Evolutionary conservation across 1,140 invertebrate genomes (phyloP).

Genomic region (Apis florea): DNA sequence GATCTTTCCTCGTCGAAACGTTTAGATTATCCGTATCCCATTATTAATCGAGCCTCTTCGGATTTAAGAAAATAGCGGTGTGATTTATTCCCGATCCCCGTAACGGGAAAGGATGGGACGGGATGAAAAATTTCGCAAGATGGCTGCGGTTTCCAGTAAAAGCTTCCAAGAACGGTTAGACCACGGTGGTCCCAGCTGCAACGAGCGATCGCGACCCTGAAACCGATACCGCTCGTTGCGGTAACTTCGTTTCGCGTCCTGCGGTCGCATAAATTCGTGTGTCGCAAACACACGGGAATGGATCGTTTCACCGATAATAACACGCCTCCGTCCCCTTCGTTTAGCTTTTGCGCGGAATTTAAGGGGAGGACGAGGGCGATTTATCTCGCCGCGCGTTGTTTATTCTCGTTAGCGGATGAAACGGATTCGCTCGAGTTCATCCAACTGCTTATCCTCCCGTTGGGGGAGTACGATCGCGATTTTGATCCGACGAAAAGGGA

Average conservation of each 20-base stretch:
- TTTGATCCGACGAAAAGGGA: too few relatives aligned
- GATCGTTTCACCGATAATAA: conserved; percentile 40
- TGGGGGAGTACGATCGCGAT: too few relatives aligned
- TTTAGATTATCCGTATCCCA: background rate
- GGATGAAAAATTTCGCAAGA: conserved; percentile 7
- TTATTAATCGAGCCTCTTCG: conserved; percentile 5
- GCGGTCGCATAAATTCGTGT: conserved; percentile 48
- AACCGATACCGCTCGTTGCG: conserved; percentile 39
- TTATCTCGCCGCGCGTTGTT: conserved; percentile 11
- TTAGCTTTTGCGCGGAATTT: conserved; percentile 7
- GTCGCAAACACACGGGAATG: conserved; percentile 25
- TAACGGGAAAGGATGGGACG: conserved; percentile 2
- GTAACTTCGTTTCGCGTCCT: conserved; percentile 41
- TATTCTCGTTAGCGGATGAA: conserved; percentile 6
- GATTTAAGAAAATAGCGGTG: conserved; percentile 1
- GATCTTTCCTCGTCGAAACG: background rate
- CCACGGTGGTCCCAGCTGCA: conserved; percentile 22
- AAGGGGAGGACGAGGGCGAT: background rate
- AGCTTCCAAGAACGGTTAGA: conserved; percentile 7
- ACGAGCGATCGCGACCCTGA: conserved; percentile 37
- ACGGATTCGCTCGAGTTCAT: too few relatives aligned
- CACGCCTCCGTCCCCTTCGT: background rate
- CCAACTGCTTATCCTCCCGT: too few relatives aligned
- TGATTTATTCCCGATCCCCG: background rate
- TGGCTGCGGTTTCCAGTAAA: background rate